A percentile compares a stretch with the other conserved stretches of the same genome.
These are phyloP conservation scores for Conger conger DNA, from an alignment of 2,113 vertebrate genomes.

Conservation along the genomic window DNA sequence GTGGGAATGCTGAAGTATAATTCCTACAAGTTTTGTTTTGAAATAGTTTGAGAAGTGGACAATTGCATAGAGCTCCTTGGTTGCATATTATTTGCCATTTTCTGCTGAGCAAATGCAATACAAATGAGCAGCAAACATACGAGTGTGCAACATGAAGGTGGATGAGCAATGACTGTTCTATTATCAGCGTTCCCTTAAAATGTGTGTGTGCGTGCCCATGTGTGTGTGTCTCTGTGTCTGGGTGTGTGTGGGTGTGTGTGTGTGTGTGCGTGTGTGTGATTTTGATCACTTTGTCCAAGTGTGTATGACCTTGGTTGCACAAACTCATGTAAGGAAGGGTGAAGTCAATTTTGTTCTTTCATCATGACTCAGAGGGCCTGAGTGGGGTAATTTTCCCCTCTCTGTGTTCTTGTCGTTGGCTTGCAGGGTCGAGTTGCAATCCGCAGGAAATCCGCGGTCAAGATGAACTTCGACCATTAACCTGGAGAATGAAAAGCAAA, in stretches of 20 bases:
- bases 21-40: background rate
- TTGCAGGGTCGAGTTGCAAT: background rate
- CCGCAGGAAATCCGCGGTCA: background rate
- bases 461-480: background rate
- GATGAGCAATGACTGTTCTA: background rate
- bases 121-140: background rate
- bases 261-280: background rate
- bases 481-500: background rate
- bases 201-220: background rate
- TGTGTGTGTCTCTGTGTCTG: no score
- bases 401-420: background rate
- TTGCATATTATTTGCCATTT: background rate
- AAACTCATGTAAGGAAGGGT: background rate
- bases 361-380: background rate
- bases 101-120: background rate
- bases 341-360: background rate
- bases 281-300: background rate
- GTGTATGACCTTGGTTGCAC: no score
- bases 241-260: background rate
- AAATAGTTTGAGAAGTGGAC: background rate
- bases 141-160: background rate
- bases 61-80: constrained; percentile 3
- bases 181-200: background rate
- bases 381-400: background rate
- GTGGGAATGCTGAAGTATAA: background rate